Base-by-base conservation (phyloP, 2,888 invertebrate species). In the Melieria omissa region DNA sequence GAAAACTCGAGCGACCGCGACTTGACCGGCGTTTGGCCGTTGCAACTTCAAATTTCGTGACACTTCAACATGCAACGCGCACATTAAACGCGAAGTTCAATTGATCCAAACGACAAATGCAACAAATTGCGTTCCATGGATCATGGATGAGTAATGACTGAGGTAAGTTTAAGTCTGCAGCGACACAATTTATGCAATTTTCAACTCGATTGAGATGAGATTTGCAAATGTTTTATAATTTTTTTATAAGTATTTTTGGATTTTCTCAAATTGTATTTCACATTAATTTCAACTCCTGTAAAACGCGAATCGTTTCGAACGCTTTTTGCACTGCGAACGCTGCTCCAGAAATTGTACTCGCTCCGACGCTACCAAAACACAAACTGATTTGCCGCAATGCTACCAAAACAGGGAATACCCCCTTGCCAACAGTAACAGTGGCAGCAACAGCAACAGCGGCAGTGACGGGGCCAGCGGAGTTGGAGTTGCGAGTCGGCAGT, bases 341-440 rank as follows among this genome's bases (percentile, higher is more conserved):
- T 58, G 46, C 57, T 64, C 47, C 57, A 9, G 10, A 54, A 60
- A 71, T 16, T 52, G 65, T 71, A 70, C 73, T 64, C 71, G 52
- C 69, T 70, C 64, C 52, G 55, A 46, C 71, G 73, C 73, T 72
- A 77, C 78, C 79, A 77, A 81, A 83, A 82, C 78, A 79, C 77
- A 78, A 78, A 82, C 82, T 82, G 81, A 84, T 78, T 82, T 79
- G 80, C 76, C 79, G 78, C 82, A 79, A 78, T 79, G 81, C 79
- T 80, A 78, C 77, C 80, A 78, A 78, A 75, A 79, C 80, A 78
- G 78, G 80, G 78, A 79, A 79, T 78, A 80, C 82, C 67, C 66
- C 55, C 67, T 61, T 67, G 54, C 82, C 75, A 29, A 29, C 29
- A 29, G 29, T 29, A 29, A 29, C 29, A 29, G 29, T 29, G 29